Evolutionary conservation across 2,113 vertebrate genomes (phyloP).

Genomic region (Oceanites oceanicus): DNA sequence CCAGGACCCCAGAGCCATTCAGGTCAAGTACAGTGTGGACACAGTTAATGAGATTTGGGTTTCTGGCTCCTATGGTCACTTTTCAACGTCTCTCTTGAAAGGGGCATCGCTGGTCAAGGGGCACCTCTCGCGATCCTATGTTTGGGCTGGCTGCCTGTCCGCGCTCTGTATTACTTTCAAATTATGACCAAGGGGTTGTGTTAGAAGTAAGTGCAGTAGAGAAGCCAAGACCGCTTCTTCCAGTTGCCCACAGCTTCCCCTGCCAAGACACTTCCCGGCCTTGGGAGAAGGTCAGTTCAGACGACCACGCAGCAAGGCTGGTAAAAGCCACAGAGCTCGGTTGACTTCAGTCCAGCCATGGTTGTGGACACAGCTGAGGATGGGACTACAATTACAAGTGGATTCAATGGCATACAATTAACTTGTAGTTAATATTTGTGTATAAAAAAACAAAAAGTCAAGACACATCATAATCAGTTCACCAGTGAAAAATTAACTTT

Average conservation of each 20-base stretch:
- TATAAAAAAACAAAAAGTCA: not conserved
- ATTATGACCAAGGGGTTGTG: too few relatives aligned
- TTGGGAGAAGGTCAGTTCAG: not conserved
- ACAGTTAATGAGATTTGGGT: not conserved
- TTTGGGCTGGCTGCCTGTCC: not conserved
- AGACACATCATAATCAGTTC: not conserved
- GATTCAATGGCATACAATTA: not conserved
- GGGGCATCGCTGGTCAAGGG: not conserved
- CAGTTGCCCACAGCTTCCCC: not conserved
- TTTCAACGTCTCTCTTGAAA: not conserved
- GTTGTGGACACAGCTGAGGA: not conserved
- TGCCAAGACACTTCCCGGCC: not conserved
- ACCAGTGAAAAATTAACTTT: not conserved
- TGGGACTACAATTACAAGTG: not conserved
- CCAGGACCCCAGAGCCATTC: not conserved
- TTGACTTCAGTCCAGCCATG: not conserved
- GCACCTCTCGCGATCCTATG: not conserved
- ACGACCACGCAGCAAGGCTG: not conserved
- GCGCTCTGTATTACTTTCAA: accelerated
- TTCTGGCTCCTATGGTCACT: not conserved
- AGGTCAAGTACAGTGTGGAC: not conserved
- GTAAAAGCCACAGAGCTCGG: not conserved
- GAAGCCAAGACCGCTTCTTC: not conserved
- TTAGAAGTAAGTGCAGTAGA: not conserved
- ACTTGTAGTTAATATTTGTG: not conserved